phyloP scores from a whole-genome alignment of 2,888 invertebrate genomes.

The Trachelus tabidus region DNA sequence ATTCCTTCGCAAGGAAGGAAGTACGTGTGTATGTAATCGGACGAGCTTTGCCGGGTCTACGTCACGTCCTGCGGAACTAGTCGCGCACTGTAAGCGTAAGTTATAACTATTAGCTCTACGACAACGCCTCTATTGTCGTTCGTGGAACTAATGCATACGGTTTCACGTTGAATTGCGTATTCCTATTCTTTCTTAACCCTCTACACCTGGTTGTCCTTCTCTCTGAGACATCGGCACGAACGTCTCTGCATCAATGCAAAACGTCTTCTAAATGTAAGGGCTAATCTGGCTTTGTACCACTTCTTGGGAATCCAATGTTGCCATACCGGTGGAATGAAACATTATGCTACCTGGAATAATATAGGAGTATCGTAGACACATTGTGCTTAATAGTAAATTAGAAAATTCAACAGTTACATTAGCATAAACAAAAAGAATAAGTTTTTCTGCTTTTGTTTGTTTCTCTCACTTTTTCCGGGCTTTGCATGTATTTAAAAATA shows the following conservation, averaged over 20 bases:
- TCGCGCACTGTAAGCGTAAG: background rate
- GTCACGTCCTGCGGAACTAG: background rate
- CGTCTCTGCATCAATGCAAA: background rate
- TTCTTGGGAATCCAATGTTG: background rate
- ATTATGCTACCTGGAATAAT: background rate
- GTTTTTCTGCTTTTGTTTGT: background rate
- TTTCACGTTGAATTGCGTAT: background rate
- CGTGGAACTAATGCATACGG: background rate
- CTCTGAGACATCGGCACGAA: background rate
- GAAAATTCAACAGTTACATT: background rate
- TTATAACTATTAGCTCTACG: background rate
- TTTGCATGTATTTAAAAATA: background rate
- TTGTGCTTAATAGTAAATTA: background rate
- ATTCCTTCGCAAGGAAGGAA: background rate
- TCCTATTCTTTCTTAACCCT: background rate
- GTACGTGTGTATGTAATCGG: background rate
- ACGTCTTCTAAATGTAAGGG: background rate
- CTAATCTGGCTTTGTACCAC: background rate
- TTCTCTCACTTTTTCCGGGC: background rate
- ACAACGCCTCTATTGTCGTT: background rate
- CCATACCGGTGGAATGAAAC: background rate
- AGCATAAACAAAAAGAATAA: background rate
- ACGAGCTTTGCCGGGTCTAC: background rate
- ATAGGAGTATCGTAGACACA: background rate
- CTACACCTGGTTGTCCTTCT: background rate